Conservation (phyloP, 1,140 invertebrate genomes). For the Bombus breviceps region DNA sequence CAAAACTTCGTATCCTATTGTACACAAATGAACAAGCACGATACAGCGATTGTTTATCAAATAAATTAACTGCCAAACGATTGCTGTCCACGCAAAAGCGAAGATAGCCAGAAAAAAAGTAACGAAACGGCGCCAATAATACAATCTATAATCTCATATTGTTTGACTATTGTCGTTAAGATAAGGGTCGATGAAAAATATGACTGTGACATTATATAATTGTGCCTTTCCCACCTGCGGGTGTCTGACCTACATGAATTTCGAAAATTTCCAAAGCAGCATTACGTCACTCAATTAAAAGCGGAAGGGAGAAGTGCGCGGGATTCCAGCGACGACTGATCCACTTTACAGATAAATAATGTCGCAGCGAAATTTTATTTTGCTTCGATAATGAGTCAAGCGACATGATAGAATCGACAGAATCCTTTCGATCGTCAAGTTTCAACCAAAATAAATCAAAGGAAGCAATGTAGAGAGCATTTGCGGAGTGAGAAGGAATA, state of each 20-base stretch:
- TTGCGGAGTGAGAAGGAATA: background rate
- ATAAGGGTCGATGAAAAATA: conserved; percentile 4
- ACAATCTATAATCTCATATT: conserved; percentile 5
- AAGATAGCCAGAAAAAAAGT: background rate
- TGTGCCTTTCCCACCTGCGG: no score
- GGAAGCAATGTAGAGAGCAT: background rate
- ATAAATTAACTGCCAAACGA: background rate
- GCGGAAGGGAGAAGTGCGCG: background rate
- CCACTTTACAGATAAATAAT: background rate
- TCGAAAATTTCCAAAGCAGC: background rate
- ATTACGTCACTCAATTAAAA: background rate
- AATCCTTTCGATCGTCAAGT: background rate
- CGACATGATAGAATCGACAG: no score
- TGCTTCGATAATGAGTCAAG: background rate
- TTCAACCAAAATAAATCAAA: background rate
- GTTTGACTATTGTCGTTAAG: background rate
- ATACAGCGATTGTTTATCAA: no score
- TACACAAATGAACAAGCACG: no score
- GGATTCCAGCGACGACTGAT: background rate
- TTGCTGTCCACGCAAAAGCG: background rate
- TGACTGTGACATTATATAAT: background rate
- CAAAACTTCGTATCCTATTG: no score
- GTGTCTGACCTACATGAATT: background rate
- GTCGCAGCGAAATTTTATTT: background rate
- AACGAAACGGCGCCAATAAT: conserved; percentile 12